Base-by-base conservation (phyloP, 2,797 vertebrate genomes). In the Microctenopoma steveboyesi region DNA sequence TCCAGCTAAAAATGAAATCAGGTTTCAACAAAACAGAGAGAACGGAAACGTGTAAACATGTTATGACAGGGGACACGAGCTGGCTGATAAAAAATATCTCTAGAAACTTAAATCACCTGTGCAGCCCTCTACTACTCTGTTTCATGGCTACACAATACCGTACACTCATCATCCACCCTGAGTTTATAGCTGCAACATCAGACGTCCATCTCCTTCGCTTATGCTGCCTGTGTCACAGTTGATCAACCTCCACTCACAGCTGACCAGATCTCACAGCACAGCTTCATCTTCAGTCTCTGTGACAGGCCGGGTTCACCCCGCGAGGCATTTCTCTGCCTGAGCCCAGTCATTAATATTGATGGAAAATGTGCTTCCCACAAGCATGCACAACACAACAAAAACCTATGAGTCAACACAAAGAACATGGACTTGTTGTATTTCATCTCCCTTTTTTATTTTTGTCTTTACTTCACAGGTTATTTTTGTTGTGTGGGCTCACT, bases 211-310 rank as follows among this genome's bases (percentile, higher is more conserved):
- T 50, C 54, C 59, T 64, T 70, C 74, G 4, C 39, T 60, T 62
- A 9, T 27, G 54, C 60, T 33, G 80, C 62, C 64, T 77, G 53
- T 64, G 64, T 78, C 74, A 66, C 64, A 2, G 72, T 58, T 60
- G 66, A 82, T 71, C 40, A 71, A 65, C 77, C 42, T 13, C 46
- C 40, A 1, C 68, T 79, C 78, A 69, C 81, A 82, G 74, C 73
- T 68, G 69, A 77, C 54, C 37, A 60, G 76, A 81, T 61, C 48
- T 59, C 72, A 35, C 46, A 52, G 57, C 58, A 42, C 62, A 37
- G 57, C 63, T 40, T 76, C 64, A 73, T 67, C 52, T 48, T 72
- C 73, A 62, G 52, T 35, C 58, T 66, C 60, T 54, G 66, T 68
- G 78, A 67, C 63, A 30, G 61, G 43, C 30, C 8, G 7, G 43